Conservation (phyloP, 1,140 invertebrate genomes). For the Macrosteles quadrilineatus region DNA sequence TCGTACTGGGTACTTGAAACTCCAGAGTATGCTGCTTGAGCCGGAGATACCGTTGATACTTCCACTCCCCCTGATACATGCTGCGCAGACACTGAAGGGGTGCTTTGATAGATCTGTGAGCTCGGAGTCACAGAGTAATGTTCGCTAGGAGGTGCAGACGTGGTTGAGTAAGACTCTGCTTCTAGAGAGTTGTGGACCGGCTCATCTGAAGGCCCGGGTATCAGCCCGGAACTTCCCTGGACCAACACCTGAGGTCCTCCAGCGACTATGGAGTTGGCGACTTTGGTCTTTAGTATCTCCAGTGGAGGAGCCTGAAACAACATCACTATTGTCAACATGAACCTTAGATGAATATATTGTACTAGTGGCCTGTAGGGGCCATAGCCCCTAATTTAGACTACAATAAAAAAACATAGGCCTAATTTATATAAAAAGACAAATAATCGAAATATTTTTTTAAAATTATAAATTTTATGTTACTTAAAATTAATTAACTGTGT, state of each 20-base stretch:
- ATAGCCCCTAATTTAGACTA: too few relatives aligned
- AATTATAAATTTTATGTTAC: too few relatives aligned
- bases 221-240: neutral
- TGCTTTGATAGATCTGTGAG: neutral
- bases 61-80: neutral
- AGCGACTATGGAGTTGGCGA: neutral
- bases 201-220: slow-evolving; percentile 8
- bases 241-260: slow-evolving; percentile 8
- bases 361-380: too few relatives aligned
- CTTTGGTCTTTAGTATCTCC: slow-evolving; percentile 9
- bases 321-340: too few relatives aligned
- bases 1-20: neutral
- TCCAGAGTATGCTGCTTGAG: neutral
- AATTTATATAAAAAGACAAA: too few relatives aligned
- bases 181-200: slow-evolving; percentile 12
- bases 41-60: slow-evolving; percentile 13
- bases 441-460: too few relatives aligned
- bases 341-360: too few relatives aligned
- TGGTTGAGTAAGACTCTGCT: slow-evolving; percentile 1
- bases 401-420: too few relatives aligned
- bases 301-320: slow-evolving; percentile 7
- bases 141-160: neutral
- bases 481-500: too few relatives aligned
- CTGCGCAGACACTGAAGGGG: neutral
- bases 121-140: neutral